These are phyloP conservation scores for Typhlomys cinereus DNA, from an alignment of 2,113 vertebrate genomes.

Conservation along the genomic window DNA sequence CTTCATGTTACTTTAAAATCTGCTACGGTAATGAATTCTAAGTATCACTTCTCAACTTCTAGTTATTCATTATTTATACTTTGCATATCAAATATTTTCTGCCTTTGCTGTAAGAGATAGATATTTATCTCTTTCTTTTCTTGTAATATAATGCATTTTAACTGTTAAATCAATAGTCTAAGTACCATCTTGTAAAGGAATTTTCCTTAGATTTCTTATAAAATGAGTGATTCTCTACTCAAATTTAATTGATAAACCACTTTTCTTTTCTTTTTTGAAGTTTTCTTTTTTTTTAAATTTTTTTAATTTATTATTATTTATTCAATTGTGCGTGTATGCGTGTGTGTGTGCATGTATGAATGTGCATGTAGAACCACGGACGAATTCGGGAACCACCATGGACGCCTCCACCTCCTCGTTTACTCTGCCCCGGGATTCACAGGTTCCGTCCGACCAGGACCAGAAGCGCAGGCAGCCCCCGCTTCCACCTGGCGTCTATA, in stretches of 20 bases:
- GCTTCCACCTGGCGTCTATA: too few species aligned
- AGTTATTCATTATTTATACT: constrained; percentile 31
- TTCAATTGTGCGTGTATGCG: too few species aligned
- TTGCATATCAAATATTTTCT: constrained; percentile 20
- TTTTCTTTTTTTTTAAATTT: too few species aligned
- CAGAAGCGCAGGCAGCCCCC: too few species aligned
- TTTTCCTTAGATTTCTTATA: constrained; percentile 49
- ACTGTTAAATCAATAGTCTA: constrained; percentile 43
- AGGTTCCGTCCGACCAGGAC: too few species aligned
- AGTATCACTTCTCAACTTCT: constrained; percentile 4
- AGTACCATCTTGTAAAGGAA: constrained; percentile 18
- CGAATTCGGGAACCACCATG: too few species aligned
- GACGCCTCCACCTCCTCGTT: too few species aligned
- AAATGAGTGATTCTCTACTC: constrained; percentile 50
- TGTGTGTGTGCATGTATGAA: too few species aligned
- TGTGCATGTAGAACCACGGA: too few species aligned
- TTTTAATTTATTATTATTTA: constrained; percentile 61
- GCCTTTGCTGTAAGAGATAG: neutral
- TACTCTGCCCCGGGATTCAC: too few species aligned
- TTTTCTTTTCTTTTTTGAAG: too few species aligned
- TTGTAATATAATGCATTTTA: neutral
- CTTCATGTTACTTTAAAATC: neutral
- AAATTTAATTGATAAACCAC: constrained; percentile 32
- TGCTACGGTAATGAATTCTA: constrained; percentile 19
- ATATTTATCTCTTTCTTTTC: constrained; percentile 29